Evolutionary conservation across 2,797 vertebrate species (phyloP), one percentile per base, ranked within the genome.

Genomic region (Sandelia bainsii): DNA sequence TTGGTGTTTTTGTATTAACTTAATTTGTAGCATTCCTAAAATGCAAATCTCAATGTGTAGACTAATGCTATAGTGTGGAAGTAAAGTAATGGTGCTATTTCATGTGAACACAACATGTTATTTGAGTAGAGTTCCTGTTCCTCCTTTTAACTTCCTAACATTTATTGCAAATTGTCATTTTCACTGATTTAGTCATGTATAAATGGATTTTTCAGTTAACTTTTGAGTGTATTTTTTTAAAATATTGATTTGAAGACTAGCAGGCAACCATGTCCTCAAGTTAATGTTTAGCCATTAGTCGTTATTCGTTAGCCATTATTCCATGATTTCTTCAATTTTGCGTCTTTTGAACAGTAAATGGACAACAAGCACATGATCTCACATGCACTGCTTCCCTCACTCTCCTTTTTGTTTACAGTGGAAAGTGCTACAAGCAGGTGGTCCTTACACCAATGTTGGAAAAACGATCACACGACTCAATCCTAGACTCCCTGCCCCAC

Each of bases 391-490:
- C 57, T 52, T 64, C 46, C 20, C 60, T 60, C 25, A 22, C 49
- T 75, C 20, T 61, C 46, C 6, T 82, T 42, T 66, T 62, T 88
- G 80, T 79, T 27, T 34, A 9, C 89, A 99, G 98, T 69, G 98
- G 98, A 66, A 96, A 96, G 91, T 99, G 98, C 90, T 96, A 99
- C 90, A 97, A 98, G 62, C 96, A 98, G 91, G 94, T 97, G 61
- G 94, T 99, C 60, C 92, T 99, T 68, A 95, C 96, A 0, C 98
- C 98, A 1, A 95, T 98, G 96, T 93, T 98, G 92, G 97, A 98
- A 84, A 96, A 96, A 39, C 95, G 96, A 5, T 97, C 96, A 1
- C 93, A 94, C 0, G 97, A 98, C 81, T 97, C 95, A 0, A 88
- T 94, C 65, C 92, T 95, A 1, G 96, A 97, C 89, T 95, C 97